Evolutionary conservation across 2,113 vertebrate species (phyloP).

Genomic region (Eurypyga helias): DNA sequence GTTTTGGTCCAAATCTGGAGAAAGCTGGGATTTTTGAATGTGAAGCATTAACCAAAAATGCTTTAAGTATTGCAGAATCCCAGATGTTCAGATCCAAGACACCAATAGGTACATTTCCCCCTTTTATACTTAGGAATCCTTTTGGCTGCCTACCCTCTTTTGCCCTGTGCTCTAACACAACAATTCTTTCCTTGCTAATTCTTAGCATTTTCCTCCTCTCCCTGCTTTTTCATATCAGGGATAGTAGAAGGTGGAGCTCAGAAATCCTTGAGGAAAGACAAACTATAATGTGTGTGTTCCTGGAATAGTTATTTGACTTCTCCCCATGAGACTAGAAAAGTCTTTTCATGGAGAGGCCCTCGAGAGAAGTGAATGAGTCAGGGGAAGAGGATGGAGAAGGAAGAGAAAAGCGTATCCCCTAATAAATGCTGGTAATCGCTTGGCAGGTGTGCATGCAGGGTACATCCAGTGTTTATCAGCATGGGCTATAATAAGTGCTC

Average conservation of each 20-base stretch:
- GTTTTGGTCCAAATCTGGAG: background rate
- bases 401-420: background rate
- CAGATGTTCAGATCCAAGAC: background rate
- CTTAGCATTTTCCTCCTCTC: background rate
- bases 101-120: background rate
- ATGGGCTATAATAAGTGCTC: background rate
- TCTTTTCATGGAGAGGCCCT: background rate
- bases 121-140: background rate
- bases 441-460: background rate
- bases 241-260: background rate
- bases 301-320: background rate
- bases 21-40: background rate
- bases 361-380: background rate
- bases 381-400: background rate
- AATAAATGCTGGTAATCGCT: background rate
- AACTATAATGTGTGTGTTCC: background rate
- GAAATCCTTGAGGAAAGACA: background rate
- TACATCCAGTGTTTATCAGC: background rate
- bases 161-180: background rate
- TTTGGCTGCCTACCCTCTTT: background rate
- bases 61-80: background rate
- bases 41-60: background rate
- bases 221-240: background rate
- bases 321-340: background rate
- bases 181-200: background rate